phyloP scores from a whole-genome alignment of 2,888 invertebrate species.

The Caenorhabditis virilis region DNA sequence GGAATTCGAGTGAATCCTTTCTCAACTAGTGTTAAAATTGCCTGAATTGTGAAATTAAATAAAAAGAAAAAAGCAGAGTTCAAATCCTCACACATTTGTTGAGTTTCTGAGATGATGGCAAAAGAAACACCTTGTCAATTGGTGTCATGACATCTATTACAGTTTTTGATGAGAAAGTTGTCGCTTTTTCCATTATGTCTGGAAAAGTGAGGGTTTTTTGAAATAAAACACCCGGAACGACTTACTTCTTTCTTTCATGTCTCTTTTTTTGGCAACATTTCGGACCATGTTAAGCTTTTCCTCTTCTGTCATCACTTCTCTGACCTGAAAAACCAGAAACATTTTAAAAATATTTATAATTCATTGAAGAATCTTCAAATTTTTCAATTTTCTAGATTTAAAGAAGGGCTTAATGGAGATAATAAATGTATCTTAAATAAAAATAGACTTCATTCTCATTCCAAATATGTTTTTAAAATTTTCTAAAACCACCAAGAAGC shows the following conservation, averaged over 20 bases:
- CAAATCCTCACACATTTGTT: slow-evolving; percentile 17
- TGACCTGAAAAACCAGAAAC: too few relatives aligned
- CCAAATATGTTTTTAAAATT: too few relatives aligned
- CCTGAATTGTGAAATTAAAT: too few relatives aligned
- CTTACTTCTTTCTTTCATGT: slow-evolving; percentile 19
- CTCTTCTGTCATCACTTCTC: slow-evolving; percentile 35
- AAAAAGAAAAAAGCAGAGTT: too few relatives aligned
- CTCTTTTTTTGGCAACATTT: slow-evolving; percentile 29
- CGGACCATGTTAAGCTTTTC: slow-evolving; percentile 31
- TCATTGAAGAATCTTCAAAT: too few relatives aligned
- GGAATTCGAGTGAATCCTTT: slow-evolving; percentile 36
- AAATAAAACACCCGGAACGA: not conserved
- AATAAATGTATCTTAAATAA: too few relatives aligned
- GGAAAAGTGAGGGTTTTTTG: not conserved
- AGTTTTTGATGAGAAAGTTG: slow-evolving; percentile 21
- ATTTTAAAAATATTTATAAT: too few relatives aligned
- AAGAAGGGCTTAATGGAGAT: too few relatives aligned
- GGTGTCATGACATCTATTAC: slow-evolving; percentile 34
- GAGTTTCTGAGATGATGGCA: slow-evolving; percentile 12
- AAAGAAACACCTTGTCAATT: slow-evolving; percentile 28
- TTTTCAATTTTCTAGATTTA: too few relatives aligned
- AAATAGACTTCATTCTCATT: too few relatives aligned
- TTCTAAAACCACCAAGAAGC: too few relatives aligned
- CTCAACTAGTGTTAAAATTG: slow-evolving; percentile 30
- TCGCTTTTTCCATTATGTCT: slow-evolving; percentile 30